phyloP scores from a whole-genome alignment of 64 coral and sea anemone species.

The Montipora capricornis region DNA sequence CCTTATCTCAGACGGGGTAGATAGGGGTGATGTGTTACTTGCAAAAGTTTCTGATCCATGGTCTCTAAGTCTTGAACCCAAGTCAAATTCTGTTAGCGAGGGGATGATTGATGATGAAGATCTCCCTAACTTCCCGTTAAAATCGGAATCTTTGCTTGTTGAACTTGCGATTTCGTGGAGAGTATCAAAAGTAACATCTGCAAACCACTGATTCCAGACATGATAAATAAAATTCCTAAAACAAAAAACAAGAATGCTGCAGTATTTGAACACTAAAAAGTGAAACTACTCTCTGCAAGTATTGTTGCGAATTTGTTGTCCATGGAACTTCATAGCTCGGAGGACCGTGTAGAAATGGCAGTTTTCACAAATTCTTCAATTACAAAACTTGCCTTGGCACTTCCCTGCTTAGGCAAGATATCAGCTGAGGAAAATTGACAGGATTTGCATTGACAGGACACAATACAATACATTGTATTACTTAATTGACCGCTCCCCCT shows the following conservation, averaged over 20 bases:
- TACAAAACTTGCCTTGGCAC: no score
- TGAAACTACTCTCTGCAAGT: no score
- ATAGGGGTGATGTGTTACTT: constrained; percentile 2
- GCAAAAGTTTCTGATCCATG: neutral
- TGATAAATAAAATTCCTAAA: constrained; percentile 63
- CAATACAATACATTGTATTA: no score
- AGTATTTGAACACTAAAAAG: no score
- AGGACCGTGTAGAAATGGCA: no score
- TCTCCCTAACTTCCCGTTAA: neutral
- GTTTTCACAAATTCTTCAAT: no score
- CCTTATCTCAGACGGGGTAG: constrained; percentile 8
- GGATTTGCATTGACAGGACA: no score
- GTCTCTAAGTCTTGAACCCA: neutral
- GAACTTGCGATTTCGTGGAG: constrained; percentile 7
- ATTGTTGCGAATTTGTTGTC: no score
- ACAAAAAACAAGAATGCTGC: neutral
- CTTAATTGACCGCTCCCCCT: no score
- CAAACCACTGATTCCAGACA: constrained; percentile 50
- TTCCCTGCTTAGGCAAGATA: no score
- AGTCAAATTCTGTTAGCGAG: constrained; percentile 15
- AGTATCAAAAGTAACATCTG: constrained; percentile 3
- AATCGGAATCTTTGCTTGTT: neutral
- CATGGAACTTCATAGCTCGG: no score
- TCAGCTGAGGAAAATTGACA: no score
- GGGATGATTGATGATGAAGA: constrained; percentile 1